phyloP scores from a whole-genome alignment of 2,888 invertebrate genomes.

The Phengaris arion region DNA sequence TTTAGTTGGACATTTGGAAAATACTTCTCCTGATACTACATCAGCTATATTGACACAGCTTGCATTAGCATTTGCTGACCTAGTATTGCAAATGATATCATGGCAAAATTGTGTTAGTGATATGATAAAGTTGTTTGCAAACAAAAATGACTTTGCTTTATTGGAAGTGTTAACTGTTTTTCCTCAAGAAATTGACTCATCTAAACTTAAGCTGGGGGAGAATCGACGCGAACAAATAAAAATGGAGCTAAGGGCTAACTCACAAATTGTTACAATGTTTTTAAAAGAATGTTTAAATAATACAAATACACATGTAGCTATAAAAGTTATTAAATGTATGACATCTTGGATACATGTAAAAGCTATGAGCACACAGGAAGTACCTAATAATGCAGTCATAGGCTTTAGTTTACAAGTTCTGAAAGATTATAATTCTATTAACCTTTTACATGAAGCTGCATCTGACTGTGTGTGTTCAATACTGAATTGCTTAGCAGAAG shows the following conservation, averaged over 20 bases:
- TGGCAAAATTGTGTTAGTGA: conserved; percentile 95
- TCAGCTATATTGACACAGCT: conserved; percentile 94
- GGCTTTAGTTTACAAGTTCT: conserved; percentile 86
- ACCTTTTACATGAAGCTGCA: conserved; percentile 91
- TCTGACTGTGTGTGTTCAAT: conserved; percentile 94
- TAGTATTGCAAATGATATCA: conserved; percentile 94
- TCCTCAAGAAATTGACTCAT: conserved; percentile 95
- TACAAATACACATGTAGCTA: conserved; percentile 83
- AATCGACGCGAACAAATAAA: conserved; percentile 93
- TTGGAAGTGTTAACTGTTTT: conserved; percentile 95
- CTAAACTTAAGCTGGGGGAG: conserved; percentile 90
- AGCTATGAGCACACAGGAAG: conserved; percentile 86
- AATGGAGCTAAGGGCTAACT: conserved; percentile 86
- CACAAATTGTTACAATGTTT: conserved; percentile 88
- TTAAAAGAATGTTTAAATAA: conserved; percentile 87
- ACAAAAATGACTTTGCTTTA: conserved; percentile 87
- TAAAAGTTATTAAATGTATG: conserved; percentile 90
- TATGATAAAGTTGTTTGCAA: conserved; percentile 87
- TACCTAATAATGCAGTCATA: conserved; percentile 86
- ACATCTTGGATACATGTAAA: conserved; percentile 94
- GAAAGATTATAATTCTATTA: conserved; percentile 79
- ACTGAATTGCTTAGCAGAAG: conserved; percentile 89
- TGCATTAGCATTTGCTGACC: conserved; percentile 94
- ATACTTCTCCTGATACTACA: conserved; percentile 88
- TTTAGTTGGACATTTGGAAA: conserved; percentile 90